Percentiles rank a stretch among this genome's conserved stretches.
These are phyloP conservation scores for Sinohyriopsis cumingii DNA, from an alignment of 2,888 invertebrate genomes.

Conservation along the genomic window DNA sequence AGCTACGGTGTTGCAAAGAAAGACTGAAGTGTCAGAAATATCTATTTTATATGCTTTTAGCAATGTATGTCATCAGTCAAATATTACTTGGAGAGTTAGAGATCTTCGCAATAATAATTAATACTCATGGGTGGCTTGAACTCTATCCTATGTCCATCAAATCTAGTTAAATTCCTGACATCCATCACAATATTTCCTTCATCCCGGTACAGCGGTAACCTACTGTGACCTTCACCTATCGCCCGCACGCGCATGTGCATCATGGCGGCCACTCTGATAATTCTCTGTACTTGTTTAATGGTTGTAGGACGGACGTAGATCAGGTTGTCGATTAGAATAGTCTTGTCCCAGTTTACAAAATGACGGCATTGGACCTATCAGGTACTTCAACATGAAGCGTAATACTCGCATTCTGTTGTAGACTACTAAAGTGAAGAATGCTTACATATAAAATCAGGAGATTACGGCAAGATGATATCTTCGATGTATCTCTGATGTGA, in stretches of 20 bases:
- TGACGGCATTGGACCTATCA: constrained; percentile 2
- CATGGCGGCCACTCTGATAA: constrained; percentile 1
- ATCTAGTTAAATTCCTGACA: constrained; percentile 1
- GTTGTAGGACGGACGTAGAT: constrained; percentile 8
- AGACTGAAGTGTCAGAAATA: too few relatives aligned
- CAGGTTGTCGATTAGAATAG: constrained; percentile 3
- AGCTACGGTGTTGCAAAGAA: too few relatives aligned
- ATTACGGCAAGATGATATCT: too few relatives aligned
- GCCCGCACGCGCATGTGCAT: constrained; percentile 3
- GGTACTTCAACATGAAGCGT: neutral
- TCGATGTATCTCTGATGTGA: too few relatives aligned
- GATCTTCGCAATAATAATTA: neutral
- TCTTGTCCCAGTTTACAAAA: constrained; percentile 15
- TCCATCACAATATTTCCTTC: constrained; percentile 12
- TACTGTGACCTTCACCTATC: constrained; percentile 2
- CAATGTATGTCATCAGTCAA: too few relatives aligned
- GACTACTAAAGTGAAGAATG: neutral
- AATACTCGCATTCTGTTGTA: neutral
- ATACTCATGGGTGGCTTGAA: constrained; percentile 2
- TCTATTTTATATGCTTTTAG: too few relatives aligned
- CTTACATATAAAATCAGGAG: neutral
- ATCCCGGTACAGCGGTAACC: constrained; percentile 10
- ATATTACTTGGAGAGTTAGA: too few relatives aligned
- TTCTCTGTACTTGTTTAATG: constrained; percentile 1
- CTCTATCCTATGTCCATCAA: constrained; percentile 10